Percentiles rank a stretch among this genome's conserved stretches.
Evolutionary conservation across 2,113 vertebrate species (phyloP).

Genomic region (Dicrurus megarhynchus): DNA sequence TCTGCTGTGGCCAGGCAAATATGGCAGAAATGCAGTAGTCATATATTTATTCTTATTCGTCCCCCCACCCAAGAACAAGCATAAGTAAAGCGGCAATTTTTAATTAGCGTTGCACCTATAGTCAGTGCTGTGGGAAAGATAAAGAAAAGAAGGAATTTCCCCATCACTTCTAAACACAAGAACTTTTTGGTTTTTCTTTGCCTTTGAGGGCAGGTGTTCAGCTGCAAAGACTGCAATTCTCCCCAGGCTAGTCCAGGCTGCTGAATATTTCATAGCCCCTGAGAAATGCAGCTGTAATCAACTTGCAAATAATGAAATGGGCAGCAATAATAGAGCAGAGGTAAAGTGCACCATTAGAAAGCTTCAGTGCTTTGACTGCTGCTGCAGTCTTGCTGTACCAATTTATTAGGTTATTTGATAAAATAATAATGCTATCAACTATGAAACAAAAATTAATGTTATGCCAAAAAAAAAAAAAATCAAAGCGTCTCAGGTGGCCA

Average conservation of each 20-base stretch:
- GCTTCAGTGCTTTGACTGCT: background rate
- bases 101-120: background rate
- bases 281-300: conserved; percentile 52
- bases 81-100: background rate
- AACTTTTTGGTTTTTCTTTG: conserved; percentile 20
- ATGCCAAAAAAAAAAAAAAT: background rate
- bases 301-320: conserved; percentile 62
- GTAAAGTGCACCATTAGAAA: conserved; percentile 24
- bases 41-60: background rate
- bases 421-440: conserved; percentile 1
- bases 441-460: background rate
- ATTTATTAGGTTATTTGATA: conserved; percentile 13
- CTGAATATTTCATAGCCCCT: conserved; percentile 60
- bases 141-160: background rate
- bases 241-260: background rate
- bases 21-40: background rate
- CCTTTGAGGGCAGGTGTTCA: background rate
- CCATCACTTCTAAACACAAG: background rate
- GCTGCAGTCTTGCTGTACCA: background rate
- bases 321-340: conserved; percentile 15
- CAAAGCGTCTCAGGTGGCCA: background rate
- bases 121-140: background rate
- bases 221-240: background rate
- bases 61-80: background rate
- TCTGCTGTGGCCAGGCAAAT: background rate